phyloP scores from a whole-genome alignment of 2,797 vertebrate genomes.

The Microctenopoma stevenorrisi region DNA sequence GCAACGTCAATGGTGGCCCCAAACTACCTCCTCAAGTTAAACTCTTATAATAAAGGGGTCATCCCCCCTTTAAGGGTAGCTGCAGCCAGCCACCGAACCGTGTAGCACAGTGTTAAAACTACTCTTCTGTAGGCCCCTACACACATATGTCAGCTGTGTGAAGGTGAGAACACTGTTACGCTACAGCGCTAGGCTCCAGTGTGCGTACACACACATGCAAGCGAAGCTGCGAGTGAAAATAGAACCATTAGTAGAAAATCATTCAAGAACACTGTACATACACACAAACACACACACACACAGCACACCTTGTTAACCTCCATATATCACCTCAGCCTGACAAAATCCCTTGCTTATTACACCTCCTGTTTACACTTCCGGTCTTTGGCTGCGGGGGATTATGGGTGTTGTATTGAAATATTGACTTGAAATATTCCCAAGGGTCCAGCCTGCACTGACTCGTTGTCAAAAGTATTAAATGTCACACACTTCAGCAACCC shows the following conservation, averaged over 20 bases:
- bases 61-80: neutral
- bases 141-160: neutral
- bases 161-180: neutral
- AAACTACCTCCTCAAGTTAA: neutral
- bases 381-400: slow-evolving; percentile 62
- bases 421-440: slow-evolving; percentile 62
- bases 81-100: too few relatives aligned
- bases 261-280: slow-evolving; percentile 10
- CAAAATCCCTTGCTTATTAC: slow-evolving; percentile 55
- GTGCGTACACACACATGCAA: neutral
- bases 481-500: slow-evolving; percentile 45
- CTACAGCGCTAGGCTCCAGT: too few relatives aligned
- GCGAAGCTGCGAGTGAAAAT: neutral
- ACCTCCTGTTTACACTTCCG: slow-evolving; percentile 64
- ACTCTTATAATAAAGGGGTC: neutral
- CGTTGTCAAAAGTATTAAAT: slow-evolving; percentile 67
- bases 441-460: slow-evolving; percentile 35
- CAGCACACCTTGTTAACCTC: slow-evolving; percentile 57
- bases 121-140: neutral
- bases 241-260: slow-evolving; percentile 29
- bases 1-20: neutral
- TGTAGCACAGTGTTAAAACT: neutral
- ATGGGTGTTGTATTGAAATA: slow-evolving; percentile 75
- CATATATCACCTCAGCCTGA: slow-evolving; percentile 52
- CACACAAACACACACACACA: slow-evolving; percentile 1